Conservation (phyloP, 1,140 invertebrate species). For the Drosophila takahashii region DNA sequence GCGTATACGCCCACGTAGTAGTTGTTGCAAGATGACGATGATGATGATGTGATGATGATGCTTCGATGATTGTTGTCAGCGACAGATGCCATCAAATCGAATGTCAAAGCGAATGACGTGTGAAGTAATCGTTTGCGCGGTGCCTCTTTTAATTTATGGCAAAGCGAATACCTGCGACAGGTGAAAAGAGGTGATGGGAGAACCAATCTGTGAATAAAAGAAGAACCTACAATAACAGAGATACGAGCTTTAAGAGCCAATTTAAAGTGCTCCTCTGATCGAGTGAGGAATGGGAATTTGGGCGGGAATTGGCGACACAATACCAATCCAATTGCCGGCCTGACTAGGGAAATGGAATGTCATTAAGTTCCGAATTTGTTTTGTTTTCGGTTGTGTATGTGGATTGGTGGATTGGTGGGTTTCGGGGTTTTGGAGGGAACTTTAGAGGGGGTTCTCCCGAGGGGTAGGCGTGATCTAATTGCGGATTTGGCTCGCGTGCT, state of each 20-base stretch:
- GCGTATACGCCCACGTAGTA: slow-evolving; percentile 35
- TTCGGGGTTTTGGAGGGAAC: no score
- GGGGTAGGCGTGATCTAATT: slow-evolving; percentile 30
- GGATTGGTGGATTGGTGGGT: not conserved
- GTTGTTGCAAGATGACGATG: slow-evolving; percentile 5
- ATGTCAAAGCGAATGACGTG: slow-evolving; percentile 47
- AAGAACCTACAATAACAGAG: not conserved
- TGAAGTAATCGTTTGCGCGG: slow-evolving; percentile 36
- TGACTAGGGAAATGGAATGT: slow-evolving; percentile 35
- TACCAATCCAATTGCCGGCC: slow-evolving; percentile 20
- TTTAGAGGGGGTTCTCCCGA: not conserved
- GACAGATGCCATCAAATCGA: slow-evolving; percentile 42
- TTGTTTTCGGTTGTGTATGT: slow-evolving; percentile 26
- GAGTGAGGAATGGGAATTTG: not conserved
- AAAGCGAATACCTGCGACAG: slow-evolving; percentile 5
- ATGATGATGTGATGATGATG: not conserved
- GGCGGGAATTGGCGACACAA: slow-evolving; percentile 15
- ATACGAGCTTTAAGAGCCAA: not conserved
- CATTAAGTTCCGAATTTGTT: slow-evolving; percentile 38
- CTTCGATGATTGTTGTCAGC: slow-evolving; percentile 23
- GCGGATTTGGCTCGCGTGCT: slow-evolving; percentile 36
- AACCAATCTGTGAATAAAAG: not conserved
- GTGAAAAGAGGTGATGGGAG: not conserved
- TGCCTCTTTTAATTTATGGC: slow-evolving; percentile 7
- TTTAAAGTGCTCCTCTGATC: not conserved